Conservation (phyloP, 2,797 vertebrate genomes). For the Eulemur rubriventer region DNA sequence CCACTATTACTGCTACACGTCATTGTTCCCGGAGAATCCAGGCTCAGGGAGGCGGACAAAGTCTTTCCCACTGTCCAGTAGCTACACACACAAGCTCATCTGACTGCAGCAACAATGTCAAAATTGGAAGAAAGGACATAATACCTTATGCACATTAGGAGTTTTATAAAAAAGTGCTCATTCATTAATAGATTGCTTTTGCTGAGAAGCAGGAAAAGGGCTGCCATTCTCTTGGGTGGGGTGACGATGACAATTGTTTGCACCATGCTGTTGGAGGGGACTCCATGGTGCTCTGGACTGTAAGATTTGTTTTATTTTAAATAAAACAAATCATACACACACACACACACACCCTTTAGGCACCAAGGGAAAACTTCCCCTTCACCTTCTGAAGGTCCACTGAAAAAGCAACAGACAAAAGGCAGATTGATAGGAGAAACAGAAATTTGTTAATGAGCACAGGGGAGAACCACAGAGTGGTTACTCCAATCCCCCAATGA, state of each 20-base stretch:
- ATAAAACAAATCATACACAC: background rate
- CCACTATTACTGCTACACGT: background rate
- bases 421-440: background rate
- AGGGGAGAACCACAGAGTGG: background rate
- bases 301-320: background rate
- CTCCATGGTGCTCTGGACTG: rapidly evolving
- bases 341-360: background rate
- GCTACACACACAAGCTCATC: background rate
- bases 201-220: background rate
- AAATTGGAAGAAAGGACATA: background rate
- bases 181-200: background rate
- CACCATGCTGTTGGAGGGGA: background rate
- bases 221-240: too few species aligned
- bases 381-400: background rate
- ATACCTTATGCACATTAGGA: background rate
- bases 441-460: background rate
- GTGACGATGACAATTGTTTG: background rate
- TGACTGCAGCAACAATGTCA: background rate
- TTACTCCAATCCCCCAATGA: background rate
- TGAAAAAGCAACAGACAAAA: background rate
- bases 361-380: background rate
- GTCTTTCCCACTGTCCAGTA: background rate
- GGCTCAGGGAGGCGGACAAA: background rate
- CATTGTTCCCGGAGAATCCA: background rate
- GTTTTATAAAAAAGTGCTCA: background rate